Conservation (phyloP, 2,888 invertebrate species). For the Trissonchulus sp. region DNA sequence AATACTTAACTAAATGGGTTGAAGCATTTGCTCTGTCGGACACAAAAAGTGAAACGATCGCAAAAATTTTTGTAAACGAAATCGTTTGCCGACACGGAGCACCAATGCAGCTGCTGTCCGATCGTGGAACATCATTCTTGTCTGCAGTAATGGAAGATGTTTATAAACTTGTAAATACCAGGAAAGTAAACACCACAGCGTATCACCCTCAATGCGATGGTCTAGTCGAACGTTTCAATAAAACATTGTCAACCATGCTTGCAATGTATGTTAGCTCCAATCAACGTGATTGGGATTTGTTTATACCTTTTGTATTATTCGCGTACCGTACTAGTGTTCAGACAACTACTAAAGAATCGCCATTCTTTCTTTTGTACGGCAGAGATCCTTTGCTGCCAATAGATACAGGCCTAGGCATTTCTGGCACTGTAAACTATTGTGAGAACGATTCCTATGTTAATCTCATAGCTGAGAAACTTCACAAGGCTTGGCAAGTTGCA, state of each 20-base stretch:
- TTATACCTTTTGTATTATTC: neutral
- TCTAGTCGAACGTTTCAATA: no score
- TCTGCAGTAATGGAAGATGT: constrained; percentile 32
- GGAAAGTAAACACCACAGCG: no score
- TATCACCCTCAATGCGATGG: no score
- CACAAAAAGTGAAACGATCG: constrained; percentile 35
- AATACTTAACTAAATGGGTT: no score
- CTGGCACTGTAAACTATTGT: no score
- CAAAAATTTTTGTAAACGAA: constrained; percentile 40
- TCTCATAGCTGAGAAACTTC: neutral
- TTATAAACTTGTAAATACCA: constrained; percentile 33
- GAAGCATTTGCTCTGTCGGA: no score
- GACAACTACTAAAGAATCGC: neutral
- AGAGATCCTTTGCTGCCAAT: constrained; percentile 6
- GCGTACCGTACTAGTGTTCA: constrained; percentile 10
- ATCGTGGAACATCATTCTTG: constrained; percentile 36
- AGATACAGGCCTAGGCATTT: neutral
- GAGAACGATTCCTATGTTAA: no score
- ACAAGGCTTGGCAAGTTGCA: no score
- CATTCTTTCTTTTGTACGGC: neutral
- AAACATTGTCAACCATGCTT: constrained; percentile 38
- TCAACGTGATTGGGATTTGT: constrained; percentile 30
- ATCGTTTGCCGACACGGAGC: no score
- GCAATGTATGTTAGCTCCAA: constrained; percentile 36
- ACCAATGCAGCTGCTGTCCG: constrained; percentile 40